Evolutionary conservation across 2,888 invertebrate species (phyloP).

Genomic region (Stenichneumon culpator): DNA sequence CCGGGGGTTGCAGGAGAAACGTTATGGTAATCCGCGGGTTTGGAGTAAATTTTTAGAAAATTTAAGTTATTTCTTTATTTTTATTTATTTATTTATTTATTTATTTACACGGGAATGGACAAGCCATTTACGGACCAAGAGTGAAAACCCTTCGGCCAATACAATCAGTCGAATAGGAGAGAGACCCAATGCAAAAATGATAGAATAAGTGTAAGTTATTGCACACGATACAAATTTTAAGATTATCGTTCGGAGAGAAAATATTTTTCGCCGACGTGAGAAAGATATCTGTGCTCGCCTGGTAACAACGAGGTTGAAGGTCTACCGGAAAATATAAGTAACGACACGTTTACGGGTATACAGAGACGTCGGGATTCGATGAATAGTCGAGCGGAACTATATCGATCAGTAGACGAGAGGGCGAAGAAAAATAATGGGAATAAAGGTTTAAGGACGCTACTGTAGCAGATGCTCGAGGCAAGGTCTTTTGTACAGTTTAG

Average conservation of each 20-base stretch:
- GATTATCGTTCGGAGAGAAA: neutral
- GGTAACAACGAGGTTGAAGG: neutral
- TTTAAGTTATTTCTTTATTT: neutral
- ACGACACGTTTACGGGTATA: slow-evolving; percentile 5
- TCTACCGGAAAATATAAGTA: slow-evolving; percentile 33
- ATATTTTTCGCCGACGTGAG: neutral
- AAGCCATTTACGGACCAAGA: too few species aligned
- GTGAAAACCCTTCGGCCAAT: too few species aligned
- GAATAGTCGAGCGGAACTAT: slow-evolving; percentile 42
- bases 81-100: too few species aligned
- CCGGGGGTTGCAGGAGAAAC: neutral
- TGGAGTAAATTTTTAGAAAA: neutral
- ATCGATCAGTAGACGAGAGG: slow-evolving; percentile 31
- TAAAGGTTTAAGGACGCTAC: slow-evolving; percentile 9
- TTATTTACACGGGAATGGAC: too few species aligned
- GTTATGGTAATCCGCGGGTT: neutral
- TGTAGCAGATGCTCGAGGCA: slow-evolving; percentile 50
- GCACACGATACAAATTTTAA: too few species aligned
- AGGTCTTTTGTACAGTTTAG: neutral
- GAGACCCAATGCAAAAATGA: too few species aligned
- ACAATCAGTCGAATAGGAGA: too few species aligned
- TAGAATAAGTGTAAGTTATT: too few species aligned
- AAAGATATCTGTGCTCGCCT: neutral
- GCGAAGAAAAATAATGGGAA: slow-evolving; percentile 18
- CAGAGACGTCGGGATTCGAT: slow-evolving; percentile 20